Evolutionary conservation across 1,140 invertebrate genomes (phyloP).

Genomic region (Arion vulgaris): DNA sequence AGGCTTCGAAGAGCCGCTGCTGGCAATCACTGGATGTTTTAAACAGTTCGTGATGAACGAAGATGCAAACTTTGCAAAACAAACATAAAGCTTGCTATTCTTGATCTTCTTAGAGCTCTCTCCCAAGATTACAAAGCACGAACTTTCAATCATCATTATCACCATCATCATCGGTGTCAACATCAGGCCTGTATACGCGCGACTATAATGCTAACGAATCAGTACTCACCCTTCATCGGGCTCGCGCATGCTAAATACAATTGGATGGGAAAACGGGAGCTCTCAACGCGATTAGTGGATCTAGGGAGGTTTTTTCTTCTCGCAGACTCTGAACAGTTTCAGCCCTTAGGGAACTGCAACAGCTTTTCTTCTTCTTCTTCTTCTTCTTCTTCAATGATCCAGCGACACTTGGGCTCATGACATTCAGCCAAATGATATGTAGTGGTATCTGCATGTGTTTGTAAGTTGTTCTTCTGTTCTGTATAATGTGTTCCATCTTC

Average conservation of each 20-base stretch:
- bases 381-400: no score
- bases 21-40: no score
- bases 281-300: slow-evolving; percentile 9
- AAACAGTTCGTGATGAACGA: no score
- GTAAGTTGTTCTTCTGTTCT: no score
- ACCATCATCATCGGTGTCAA: slow-evolving; percentile 27
- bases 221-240: not conserved
- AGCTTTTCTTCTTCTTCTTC: no score
- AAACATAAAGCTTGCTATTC: not conserved
- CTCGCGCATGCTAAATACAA: slow-evolving; percentile 25
- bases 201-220: slow-evolving; percentile 12
- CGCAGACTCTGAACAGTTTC: not conserved
- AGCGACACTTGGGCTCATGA: no score
- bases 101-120: not conserved
- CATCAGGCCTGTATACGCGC: slow-evolving; percentile 12
- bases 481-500: no score
- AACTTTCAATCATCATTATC: slow-evolving; percentile 6
- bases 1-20: no score
- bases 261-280: slow-evolving; percentile 29
- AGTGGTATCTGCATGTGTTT: no score
- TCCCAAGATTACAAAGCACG: not conserved
- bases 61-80: not conserved
- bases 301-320: not conserved
- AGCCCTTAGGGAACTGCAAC: not conserved
- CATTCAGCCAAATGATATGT: no score